A percentile compares a stretch with the other conserved stretches of the same genome.
These are phyloP conservation scores for Oenanthe oenanthe DNA, from an alignment of 2,113 vertebrate genomes.

Conservation along the genomic window DNA sequence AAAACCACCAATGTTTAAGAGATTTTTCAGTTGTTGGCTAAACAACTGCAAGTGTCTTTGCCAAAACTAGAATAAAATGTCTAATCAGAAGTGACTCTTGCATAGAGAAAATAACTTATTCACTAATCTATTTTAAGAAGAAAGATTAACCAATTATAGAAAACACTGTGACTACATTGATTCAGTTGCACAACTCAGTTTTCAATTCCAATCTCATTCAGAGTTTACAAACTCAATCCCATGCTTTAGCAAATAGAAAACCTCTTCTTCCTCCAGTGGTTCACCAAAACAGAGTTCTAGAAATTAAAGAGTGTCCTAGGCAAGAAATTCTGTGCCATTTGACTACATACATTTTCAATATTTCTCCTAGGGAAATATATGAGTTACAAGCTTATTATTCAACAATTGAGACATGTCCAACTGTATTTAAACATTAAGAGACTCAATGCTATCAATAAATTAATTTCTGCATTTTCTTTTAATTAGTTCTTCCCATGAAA, in stretches of 20 bases:
- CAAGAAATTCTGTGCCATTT: neutral
- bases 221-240: neutral
- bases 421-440: neutral
- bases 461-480: neutral
- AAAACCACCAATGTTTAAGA: neutral
- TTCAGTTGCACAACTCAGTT: neutral
- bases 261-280: neutral
- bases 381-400: neutral
- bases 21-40: slow-evolving; percentile 14
- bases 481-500: neutral
- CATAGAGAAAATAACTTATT: slow-evolving; percentile 6
- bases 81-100: neutral
- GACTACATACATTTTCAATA: neutral
- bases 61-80: slow-evolving; percentile 6
- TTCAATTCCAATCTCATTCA: neutral
- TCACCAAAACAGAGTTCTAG: neutral
- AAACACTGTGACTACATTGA: neutral
- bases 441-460: neutral
- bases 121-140: neutral
- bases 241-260: neutral
- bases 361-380: neutral
- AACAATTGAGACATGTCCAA: neutral
- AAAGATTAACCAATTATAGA: neutral
- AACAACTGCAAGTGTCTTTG: slow-evolving; percentile 18
- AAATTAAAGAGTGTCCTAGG: neutral